These are phyloP conservation scores for Invenusta paracnida DNA, from an alignment of 2,888 invertebrate species.

Conservation along the genomic window DNA sequence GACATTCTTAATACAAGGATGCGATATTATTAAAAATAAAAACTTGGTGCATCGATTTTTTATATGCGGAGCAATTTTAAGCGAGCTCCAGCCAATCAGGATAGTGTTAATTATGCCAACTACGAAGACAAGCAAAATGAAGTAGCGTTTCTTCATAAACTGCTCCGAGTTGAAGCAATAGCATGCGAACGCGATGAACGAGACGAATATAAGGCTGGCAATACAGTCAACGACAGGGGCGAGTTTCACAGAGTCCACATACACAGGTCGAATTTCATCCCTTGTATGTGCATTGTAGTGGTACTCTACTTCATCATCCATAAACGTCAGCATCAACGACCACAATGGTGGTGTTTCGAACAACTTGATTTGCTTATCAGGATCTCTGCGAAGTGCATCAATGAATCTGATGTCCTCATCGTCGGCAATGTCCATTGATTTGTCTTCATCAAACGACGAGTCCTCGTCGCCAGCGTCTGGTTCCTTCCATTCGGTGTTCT, in stretches of 20 bases:
- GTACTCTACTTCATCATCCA: neutral
- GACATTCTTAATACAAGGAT: neutral
- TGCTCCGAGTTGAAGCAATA: neutral
- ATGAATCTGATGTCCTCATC: neutral
- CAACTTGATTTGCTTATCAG: slow-evolving; percentile 3
- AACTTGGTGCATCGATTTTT: neutral
- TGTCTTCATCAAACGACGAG: neutral
- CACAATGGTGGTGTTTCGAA: neutral
- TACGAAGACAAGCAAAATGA: neutral
- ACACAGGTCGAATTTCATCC: neutral
- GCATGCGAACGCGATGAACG: neutral
- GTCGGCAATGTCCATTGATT: neutral
- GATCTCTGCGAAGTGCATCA: slow-evolving; percentile 20
- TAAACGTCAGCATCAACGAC: neutral
- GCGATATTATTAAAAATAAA: neutral
- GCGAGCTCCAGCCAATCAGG: neutral
- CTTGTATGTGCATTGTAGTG: neutral
- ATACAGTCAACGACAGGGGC: neutral
- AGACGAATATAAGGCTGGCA: neutral
- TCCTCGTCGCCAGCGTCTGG: slow-evolving; percentile 59
- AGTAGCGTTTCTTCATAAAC: neutral
- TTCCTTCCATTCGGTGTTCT: slow-evolving; percentile 16
- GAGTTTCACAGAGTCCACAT: neutral
- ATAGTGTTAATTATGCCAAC: neutral
- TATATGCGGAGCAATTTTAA: neutral